Conservation (phyloP, 2,888 invertebrate species). For the Tachina grossa region DNA sequence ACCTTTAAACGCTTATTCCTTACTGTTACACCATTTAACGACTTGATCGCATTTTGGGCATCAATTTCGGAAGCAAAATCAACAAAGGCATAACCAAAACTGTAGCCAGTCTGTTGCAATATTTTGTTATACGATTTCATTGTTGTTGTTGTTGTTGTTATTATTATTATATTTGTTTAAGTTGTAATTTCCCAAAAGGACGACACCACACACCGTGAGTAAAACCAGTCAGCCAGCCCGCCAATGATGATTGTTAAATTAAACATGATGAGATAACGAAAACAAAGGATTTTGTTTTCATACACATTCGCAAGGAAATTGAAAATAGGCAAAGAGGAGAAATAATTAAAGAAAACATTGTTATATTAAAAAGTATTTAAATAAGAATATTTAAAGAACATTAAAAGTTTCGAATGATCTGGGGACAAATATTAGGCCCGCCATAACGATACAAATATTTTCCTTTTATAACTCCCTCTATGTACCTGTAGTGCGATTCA, state of each 20-base stretch:
- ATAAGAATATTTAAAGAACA: neutral
- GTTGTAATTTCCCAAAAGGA: constrained; percentile 27
- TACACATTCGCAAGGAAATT: neutral
- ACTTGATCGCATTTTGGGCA: constrained; percentile 92
- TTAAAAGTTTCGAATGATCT: too few relatives aligned
- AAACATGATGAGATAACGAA: constrained; percentile 44
- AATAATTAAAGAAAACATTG: neutral
- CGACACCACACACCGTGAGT: neutral
- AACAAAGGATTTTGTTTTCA: constrained; percentile 13
- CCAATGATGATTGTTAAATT: constrained; percentile 51
- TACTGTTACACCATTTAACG: constrained; percentile 93
- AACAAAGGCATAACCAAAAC: constrained; percentile 98
- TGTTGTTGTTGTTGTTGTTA: constrained; percentile 1
- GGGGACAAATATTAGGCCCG: too few relatives aligned
- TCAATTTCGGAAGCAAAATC: constrained; percentile 94
- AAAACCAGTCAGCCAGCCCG: constrained; percentile 7
- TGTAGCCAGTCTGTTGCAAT: constrained; percentile 92
- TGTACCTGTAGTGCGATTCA: too few relatives aligned
- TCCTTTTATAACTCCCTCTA: too few relatives aligned
- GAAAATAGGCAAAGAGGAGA: constrained; percentile 13
- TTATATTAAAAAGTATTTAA: constrained; percentile 23
- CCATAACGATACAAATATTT: too few relatives aligned
- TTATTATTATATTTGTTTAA: neutral
- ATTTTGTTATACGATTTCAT: constrained; percentile 1
- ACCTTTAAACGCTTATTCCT: constrained; percentile 96